Evolutionary conservation across 2,113 vertebrate genomes (phyloP), one percentile per base, ranked within the genome.

Genomic region (Canis aureus): DNA sequence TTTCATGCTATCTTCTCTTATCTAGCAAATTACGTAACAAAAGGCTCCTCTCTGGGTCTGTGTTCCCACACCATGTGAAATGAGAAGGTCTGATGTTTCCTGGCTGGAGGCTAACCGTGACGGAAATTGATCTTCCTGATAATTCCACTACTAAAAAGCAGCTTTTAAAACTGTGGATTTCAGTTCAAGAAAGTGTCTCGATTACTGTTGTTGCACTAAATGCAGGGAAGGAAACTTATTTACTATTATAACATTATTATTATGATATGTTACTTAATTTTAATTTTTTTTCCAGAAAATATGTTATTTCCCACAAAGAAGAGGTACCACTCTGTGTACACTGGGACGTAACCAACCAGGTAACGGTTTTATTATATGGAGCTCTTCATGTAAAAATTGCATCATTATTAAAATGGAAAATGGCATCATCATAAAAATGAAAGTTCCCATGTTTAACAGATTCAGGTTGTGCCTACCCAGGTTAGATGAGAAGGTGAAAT

Each of bases 291-390:
- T 97, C 38, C 97, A 99, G 99, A 96, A 99, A 99, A 97, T 98
- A 98, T 19, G 97, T 99, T 38, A 91, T 98, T 71, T 98, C 97
- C 59, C 95, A 97, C 95, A 98, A 98, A 97, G 98, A 98, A 96
- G 98, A 98, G 51, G 97, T 94, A 94, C 98, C 97, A 23, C 95
- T 97, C 35, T 91, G 98, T 69, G 92, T 98, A 76, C 95, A 87
- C 19, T 99, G 99, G 99, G 98, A 99, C 49, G 96, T 51, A 96
- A 98, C 94, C 95, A 99, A 98, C 85, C 98, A 99, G 98, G 99
- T 99, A 97, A 98, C 17, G 15, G 69, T 78, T 79, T 81, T 85
- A 62, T 73, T 51, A 83, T 71, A 12, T 79, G 11, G 32, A 66
- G 32, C 35, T 80, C 32, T 67, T 71, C 3, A 0, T 53, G 15